Percentiles rank a stretch among this genome's conserved stretches.
Conservation (phyloP, 2,797 vertebrate species). For the Mormyrus proboscirostris region DNA sequence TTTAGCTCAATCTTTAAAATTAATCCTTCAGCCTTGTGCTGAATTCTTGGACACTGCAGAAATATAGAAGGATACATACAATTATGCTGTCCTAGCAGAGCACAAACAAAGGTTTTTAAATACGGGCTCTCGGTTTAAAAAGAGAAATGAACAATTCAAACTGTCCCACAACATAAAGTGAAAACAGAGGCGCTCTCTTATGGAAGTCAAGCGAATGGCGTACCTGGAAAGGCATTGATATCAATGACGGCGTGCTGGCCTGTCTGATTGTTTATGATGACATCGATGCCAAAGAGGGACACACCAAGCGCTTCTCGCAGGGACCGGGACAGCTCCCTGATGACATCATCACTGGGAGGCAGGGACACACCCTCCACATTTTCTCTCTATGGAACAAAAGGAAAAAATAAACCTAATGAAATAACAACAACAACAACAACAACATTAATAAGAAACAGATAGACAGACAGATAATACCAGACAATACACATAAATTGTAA, state of each 20-base stretch:
- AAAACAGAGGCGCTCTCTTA: not conserved
- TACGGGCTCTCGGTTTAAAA: not conserved
- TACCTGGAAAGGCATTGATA: constrained; percentile 96
- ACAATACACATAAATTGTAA: not conserved
- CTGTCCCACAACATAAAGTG: not conserved
- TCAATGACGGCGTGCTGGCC: constrained; percentile 95
- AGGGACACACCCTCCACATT: constrained; percentile 87
- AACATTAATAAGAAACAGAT: not conserved
- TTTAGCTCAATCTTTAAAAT: not conserved
- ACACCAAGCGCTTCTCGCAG: constrained; percentile 82
- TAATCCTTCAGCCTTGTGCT: not conserved
- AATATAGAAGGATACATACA: not conserved
- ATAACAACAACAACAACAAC: not conserved
- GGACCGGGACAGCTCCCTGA: constrained; percentile 80
- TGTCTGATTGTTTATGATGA: constrained; percentile 97
- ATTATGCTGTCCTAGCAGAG: not conserved
- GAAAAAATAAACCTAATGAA: not conserved
- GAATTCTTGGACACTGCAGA: not conserved
- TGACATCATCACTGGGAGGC: constrained; percentile 83
- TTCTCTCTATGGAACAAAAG: constrained; percentile 69
- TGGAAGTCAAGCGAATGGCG: not conserved
- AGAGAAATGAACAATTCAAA: not conserved
- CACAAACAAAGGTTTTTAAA: not conserved
- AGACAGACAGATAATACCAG: not conserved
- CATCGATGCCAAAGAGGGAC: constrained; percentile 93